Percentiles rank a stretch among this genome's conserved stretches.
phyloP scores from a whole-genome alignment of 2,888 invertebrate species.

The Cynaeus angustus region DNA sequence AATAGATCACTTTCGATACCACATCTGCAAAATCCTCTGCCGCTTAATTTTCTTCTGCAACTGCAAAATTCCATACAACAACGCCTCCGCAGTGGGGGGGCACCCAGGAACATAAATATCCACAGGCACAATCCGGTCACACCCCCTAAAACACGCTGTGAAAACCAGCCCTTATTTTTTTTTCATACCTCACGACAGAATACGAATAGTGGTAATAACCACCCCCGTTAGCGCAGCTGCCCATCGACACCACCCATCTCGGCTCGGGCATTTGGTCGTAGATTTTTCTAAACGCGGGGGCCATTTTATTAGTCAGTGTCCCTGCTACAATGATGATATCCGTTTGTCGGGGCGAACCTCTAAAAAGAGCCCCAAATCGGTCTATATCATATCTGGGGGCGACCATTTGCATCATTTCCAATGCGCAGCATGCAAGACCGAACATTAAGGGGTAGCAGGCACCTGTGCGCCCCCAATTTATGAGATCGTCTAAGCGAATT shows the following conservation, averaged over 20 bases:
- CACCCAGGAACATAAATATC: slow-evolving; percentile 99
- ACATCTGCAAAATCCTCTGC: slow-evolving; percentile 89
- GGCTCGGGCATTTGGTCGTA: slow-evolving; percentile 99
- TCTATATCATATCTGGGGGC: slow-evolving; percentile 99
- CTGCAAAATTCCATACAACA: slow-evolving; percentile 96
- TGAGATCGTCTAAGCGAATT: slow-evolving; percentile 92
- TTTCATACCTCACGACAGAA: slow-evolving; percentile 86
- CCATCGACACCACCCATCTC: slow-evolving; percentile 99
- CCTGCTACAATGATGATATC: slow-evolving; percentile 99
- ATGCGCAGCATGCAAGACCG: slow-evolving; percentile 98
- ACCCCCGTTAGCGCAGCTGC: slow-evolving; percentile 99
- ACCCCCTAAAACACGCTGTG: slow-evolving; percentile 80
- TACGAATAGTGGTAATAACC: slow-evolving; percentile 99
- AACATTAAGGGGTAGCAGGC: slow-evolving; percentile 99
- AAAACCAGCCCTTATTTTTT: too few species aligned
- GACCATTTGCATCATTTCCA: slow-evolving; percentile 99
- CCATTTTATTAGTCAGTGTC: slow-evolving; percentile 99
- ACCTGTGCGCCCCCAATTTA: slow-evolving; percentile 96
- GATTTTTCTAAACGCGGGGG: slow-evolving; percentile 96
- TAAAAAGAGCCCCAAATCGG: slow-evolving; percentile 95
- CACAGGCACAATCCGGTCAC: slow-evolving; percentile 97
- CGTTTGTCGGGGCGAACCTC: slow-evolving; percentile 96
- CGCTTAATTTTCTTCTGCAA: slow-evolving; percentile 98
- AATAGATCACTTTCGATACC: slow-evolving; percentile 96
- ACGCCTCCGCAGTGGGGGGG: slow-evolving; percentile 98